Evolutionary conservation across 2,888 invertebrate species (phyloP).

Genomic region (Brassicogethes aeneus): DNA sequence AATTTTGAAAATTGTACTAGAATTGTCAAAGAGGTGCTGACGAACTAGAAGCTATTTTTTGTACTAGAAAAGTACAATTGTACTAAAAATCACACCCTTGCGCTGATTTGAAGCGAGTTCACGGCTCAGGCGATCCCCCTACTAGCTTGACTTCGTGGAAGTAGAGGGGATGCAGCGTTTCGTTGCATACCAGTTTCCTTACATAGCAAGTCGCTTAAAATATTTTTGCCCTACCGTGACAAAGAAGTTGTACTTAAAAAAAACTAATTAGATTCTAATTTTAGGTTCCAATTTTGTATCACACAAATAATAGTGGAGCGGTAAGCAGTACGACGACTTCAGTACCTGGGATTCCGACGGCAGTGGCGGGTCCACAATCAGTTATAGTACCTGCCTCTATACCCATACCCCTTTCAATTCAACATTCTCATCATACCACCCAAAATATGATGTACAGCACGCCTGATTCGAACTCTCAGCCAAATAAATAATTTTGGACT

Average conservation of each 20-base stretch:
- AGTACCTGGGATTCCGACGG: conserved; percentile 17
- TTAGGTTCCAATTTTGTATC: conserved; percentile 28
- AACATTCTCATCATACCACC: conserved; percentile 18
- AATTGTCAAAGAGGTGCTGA: no score
- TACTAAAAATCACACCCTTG: no score
- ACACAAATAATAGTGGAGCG: conserved; percentile 26
- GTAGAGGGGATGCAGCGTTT: no score
- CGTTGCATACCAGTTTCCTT: no score
- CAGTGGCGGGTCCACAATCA: conserved; percentile 23
- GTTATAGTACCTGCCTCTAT: conserved; percentile 29
- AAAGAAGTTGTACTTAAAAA: neutral
- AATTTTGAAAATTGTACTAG: no score
- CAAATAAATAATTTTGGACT: conserved; percentile 10
- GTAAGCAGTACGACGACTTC: conserved; percentile 37
- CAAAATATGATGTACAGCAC: conserved; percentile 22
- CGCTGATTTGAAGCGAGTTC: no score
- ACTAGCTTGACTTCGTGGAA: no score
- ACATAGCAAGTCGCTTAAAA: no score
- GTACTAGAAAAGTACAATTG: no score
- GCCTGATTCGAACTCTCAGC: conserved; percentile 28
- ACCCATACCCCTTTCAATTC: conserved; percentile 16
- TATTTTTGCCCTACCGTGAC: no score
- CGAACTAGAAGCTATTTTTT: no score
- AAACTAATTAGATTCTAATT: conserved; percentile 3
- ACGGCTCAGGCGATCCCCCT: no score